Conservation (phyloP, 1,140 invertebrate genomes). For the Rhynchophorus ferrugineus region DNA sequence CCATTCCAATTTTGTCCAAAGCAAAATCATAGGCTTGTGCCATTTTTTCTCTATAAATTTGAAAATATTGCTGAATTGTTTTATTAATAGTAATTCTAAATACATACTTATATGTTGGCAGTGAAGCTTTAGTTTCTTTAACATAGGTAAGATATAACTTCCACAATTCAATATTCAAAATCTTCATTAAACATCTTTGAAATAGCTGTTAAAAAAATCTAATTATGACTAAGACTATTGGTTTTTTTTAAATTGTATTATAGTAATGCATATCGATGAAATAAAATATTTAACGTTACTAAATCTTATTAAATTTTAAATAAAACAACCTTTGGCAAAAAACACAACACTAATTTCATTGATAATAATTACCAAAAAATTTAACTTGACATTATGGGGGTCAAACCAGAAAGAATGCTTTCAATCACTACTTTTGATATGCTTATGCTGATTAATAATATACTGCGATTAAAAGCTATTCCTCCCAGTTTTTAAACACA, state of each 20-base stretch:
- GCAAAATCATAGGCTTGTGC: conserved; percentile 99
- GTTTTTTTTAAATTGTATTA: background rate
- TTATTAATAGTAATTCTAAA: background rate
- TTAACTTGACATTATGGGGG: conserved; percentile 8
- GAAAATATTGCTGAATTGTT: background rate
- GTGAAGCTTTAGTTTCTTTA: conserved; percentile 90
- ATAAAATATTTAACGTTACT: too few species aligned
- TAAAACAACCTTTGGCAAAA: too few species aligned
- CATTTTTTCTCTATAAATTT: conserved; percentile 87
- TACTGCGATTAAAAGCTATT: conserved; percentile 45
- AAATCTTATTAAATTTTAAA: too few species aligned
- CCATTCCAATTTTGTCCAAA: conserved; percentile 97
- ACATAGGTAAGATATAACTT: conserved; percentile 96
- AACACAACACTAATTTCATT: conserved; percentile 26
- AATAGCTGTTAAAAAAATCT: conserved; percentile 66
- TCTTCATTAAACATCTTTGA: conserved; percentile 95
- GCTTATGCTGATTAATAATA: background rate
- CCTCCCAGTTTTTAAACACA: conserved; percentile 52
- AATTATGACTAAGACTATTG: conserved; percentile 9
- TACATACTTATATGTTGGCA: conserved; percentile 90
- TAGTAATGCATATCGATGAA: too few species aligned
- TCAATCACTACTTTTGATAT: conserved; percentile 20
- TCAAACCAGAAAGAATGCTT: conserved; percentile 35
- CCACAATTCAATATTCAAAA: conserved; percentile 98
- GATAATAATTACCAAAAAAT: conserved; percentile 23